phyloP scores from a whole-genome alignment of 2,113 vertebrate genomes.

The Brachypteracias leptosomus region DNA sequence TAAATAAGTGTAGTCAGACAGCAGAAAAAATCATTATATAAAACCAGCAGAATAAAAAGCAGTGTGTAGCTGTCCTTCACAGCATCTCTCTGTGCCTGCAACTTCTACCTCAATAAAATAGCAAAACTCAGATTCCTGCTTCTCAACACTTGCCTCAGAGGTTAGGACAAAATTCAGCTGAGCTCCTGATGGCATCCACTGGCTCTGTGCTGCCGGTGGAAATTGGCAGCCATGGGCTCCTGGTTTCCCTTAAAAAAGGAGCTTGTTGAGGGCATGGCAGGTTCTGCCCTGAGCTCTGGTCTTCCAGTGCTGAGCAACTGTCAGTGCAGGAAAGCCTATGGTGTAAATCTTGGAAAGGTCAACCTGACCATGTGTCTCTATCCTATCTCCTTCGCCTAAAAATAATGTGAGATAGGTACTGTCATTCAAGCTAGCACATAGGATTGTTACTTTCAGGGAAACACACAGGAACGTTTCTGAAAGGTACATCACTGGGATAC shows the following conservation, averaged over 20 bases:
- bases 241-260: neutral
- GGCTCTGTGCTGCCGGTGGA: fast-evolving
- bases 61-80: neutral
- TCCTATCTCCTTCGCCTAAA: neutral
- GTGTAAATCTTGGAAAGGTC: neutral
- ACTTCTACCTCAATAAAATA: neutral
- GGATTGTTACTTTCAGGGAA: neutral
- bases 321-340: neutral
- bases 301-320: fast-evolving
- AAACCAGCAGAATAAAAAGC: neutral
- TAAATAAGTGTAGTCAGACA: neutral
- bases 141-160: fast-evolving
- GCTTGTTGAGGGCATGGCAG: neutral
- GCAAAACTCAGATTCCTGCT: neutral
- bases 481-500: neutral
- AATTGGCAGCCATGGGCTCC: neutral
- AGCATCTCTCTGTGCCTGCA: neutral
- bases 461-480: neutral
- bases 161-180: neutral
- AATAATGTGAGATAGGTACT: neutral
- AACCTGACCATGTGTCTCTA: neutral
- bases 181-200: neutral
- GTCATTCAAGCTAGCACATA: neutral
- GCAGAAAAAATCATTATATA: neutral
- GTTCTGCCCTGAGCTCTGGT: neutral